These are phyloP conservation scores for Drosophila yooni DNA, from an alignment of 2,888 invertebrate species.

Conservation along the genomic window DNA sequence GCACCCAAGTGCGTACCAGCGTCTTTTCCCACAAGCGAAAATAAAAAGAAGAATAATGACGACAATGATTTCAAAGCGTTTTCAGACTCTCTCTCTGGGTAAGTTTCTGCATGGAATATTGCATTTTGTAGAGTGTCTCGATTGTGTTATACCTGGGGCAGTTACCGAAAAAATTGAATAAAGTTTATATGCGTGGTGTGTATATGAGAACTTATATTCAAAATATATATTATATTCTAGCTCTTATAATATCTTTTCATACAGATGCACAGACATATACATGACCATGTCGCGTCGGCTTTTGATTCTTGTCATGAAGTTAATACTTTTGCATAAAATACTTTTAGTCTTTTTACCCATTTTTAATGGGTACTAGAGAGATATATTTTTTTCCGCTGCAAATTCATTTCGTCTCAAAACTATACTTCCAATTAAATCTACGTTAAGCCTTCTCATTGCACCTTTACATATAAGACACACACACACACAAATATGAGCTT, in stretches of 20 bases:
- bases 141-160: not conserved
- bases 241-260: not conserved
- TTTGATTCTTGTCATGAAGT: not conserved
- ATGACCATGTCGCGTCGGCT: not conserved
- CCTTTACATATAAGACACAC: slow-evolving; percentile 18
- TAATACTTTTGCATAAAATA: not conserved
- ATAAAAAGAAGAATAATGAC: slow-evolving; percentile 28
- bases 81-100: not conserved
- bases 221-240: not conserved
- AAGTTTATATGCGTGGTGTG: not conserved
- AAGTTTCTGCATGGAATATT: slow-evolving; percentile 23
- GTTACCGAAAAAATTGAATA: not conserved
- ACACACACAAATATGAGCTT: slow-evolving; percentile 25
- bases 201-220: not conserved
- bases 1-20: slow-evolving; percentile 48
- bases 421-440: not conserved
- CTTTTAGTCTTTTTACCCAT: not conserved
- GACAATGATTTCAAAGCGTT: slow-evolving; percentile 39
- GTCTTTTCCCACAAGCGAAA: not conserved
- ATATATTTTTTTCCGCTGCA: not conserved
- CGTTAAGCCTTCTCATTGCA: not conserved
- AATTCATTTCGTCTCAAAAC: not conserved
- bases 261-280: not conserved
- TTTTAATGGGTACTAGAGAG: not conserved
- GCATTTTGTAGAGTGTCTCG: slow-evolving; percentile 29